These are phyloP conservation scores for Heterotis niloticus DNA, from an alignment of 2,113 vertebrate genomes.

Conservation along the genomic window DNA sequence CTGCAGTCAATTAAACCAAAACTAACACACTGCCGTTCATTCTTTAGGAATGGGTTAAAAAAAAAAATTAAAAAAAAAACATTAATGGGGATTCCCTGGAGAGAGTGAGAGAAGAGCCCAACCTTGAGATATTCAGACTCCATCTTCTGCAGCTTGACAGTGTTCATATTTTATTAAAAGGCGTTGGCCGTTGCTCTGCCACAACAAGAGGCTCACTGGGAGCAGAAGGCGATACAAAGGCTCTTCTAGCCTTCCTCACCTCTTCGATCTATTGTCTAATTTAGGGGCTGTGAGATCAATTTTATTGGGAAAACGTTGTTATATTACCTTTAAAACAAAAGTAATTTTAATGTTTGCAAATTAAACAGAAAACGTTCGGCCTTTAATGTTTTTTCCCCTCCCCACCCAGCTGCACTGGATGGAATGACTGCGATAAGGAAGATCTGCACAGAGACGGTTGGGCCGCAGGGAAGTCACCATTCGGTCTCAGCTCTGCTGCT, in stretches of 20 bases:
- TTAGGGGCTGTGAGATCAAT: slow-evolving; percentile 39
- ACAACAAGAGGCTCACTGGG: slow-evolving; percentile 29
- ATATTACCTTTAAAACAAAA: slow-evolving; percentile 38
- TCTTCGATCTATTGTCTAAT: slow-evolving; percentile 42
- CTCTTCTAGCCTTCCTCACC: not conserved
- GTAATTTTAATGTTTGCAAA: slow-evolving; percentile 40
- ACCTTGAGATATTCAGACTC: slow-evolving; percentile 11
- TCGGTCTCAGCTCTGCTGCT: slow-evolving; percentile 55
- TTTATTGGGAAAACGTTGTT: slow-evolving; percentile 32
- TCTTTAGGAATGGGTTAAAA: slow-evolving; percentile 25
- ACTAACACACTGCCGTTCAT: slow-evolving; percentile 22
- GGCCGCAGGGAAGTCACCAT: slow-evolving; percentile 39
- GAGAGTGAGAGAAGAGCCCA: not conserved
- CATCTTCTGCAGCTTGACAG: slow-evolving; percentile 25
- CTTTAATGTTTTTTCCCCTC: not conserved
- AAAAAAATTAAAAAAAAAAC: slow-evolving; percentile 25
- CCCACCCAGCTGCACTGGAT: not conserved
- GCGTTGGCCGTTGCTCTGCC: not conserved
- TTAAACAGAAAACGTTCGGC: slow-evolving; percentile 1
- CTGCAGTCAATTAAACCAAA: slow-evolving; percentile 42
- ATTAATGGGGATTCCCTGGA: slow-evolving; percentile 39
- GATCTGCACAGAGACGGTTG: slow-evolving; percentile 6
- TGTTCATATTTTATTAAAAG: slow-evolving; percentile 46
- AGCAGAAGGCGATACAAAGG: not conserved
- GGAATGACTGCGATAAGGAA: slow-evolving; percentile 6